Evolutionary conservation across 2,797 vertebrate genomes (phyloP), one percentile per base, ranked within the genome.

Genomic region (Erpetoichthys calabaricus): DNA sequence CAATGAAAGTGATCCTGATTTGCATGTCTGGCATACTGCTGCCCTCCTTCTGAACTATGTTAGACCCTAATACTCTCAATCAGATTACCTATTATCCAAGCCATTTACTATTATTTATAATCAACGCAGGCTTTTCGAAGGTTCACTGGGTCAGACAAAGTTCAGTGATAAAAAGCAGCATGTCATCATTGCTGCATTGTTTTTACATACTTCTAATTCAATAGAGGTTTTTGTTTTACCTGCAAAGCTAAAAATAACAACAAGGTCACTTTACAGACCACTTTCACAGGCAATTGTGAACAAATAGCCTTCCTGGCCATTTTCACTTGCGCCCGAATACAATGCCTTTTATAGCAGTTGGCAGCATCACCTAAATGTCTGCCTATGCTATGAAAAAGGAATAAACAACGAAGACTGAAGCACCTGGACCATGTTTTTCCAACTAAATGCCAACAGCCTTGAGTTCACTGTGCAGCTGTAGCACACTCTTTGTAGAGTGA

Each of bases 61-160:
- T 67, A 75, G 67, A 59, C 60, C 57, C 55, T 50, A 68, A 72
- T 62, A 61, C 0, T 47, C 68, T 69, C 73, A 60, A 81, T 78
- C 70, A 72, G 74, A 75, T 75, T 72, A 74, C 62, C 69, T 71
- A 74, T 79, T 78, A 75, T 7, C 75, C 60, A 60, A 58, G 72
- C 71, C 57, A 55, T 67, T 10, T 74, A 75, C 78, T 69, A 80
- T 81, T 77, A 80, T 79, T 80, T 78, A 79, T 76, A 76, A 77
- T 78, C 67, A 65, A 61, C 70, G 59, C 61, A 68, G 66, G 64
- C 60, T 69, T 69, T 74, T 77, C 75, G 78, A 68, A 67, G 70
- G 74, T 76, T 76, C 64, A 64, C 59, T 65, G 62, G 75, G 79
- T 84, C 79, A 80, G 58, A 45, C 45, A 69, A 71, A 81, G 79